A percentile compares a stretch with the other conserved stretches of the same genome.
phyloP scores from a whole-genome alignment of 1,140 invertebrate genomes.

The Papilio glaucus region DNA sequence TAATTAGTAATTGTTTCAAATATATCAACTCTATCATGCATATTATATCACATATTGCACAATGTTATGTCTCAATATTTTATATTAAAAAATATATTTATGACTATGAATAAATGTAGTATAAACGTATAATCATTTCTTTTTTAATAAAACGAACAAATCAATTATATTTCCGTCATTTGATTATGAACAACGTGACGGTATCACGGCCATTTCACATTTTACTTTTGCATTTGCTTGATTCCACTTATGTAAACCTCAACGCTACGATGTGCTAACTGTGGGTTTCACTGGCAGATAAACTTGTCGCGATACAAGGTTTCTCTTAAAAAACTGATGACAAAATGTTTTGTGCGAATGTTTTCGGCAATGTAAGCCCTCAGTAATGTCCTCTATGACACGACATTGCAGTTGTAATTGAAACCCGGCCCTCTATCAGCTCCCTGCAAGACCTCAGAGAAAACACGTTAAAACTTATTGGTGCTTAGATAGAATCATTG shows the following conservation, averaged over 20 bases:
- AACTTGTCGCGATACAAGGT: too few relatives aligned
- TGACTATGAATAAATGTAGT: conserved; percentile 59
- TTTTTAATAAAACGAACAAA: conserved; percentile 37
- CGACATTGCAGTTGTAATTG: too few relatives aligned
- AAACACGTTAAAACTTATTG: conserved; percentile 34
- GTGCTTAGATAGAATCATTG: conserved; percentile 65
- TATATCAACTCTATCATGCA: conserved; percentile 68
- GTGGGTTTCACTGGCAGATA: too few relatives aligned
- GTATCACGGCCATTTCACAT: not conserved
- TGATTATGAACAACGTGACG: not conserved
- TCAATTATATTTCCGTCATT: conserved; percentile 12
- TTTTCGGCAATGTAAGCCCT: too few relatives aligned
- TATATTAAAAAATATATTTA: conserved; percentile 68
- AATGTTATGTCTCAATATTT: conserved; percentile 82
- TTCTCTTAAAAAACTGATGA: too few relatives aligned
- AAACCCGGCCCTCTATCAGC: not conserved
- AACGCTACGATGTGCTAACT: too few relatives aligned
- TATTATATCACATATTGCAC: conserved; percentile 72
- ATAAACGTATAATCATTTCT: conserved; percentile 52
- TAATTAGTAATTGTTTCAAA: conserved; percentile 73
- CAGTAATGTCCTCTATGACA: too few relatives aligned
- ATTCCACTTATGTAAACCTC: too few relatives aligned
- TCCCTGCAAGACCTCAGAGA: not conserved
- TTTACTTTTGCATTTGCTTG: too few relatives aligned
- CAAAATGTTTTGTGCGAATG: too few relatives aligned